These are phyloP conservation scores for Fragum fragum DNA, from an alignment of 2,888 invertebrate genomes.

Conservation along the genomic window DNA sequence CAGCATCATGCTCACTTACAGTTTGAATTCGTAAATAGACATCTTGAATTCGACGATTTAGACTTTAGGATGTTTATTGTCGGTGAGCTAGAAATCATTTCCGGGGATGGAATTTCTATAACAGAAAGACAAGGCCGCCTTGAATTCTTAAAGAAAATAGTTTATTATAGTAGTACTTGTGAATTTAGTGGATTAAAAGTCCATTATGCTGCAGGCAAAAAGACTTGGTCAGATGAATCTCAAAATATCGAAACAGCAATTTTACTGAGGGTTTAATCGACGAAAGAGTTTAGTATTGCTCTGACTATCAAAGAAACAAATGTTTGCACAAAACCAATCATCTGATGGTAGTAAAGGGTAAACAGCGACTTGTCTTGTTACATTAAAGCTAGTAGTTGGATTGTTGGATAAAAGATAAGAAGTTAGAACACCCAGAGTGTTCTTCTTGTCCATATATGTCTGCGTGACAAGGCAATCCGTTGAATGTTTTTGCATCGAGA, in stretches of 20 bases:
- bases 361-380: constrained; percentile 13
- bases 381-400: neutral
- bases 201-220: neutral
- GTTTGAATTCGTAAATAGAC: constrained; percentile 7
- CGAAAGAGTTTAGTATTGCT: constrained; percentile 10
- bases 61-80: too few relatives aligned
- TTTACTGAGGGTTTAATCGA: neutral
- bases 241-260: neutral
- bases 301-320: constrained; percentile 20
- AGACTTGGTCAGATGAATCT: neutral
- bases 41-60: neutral
- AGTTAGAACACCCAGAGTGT: too few relatives aligned
- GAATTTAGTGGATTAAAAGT: neutral
- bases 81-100: too few relatives aligned
- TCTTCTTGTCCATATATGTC: too few relatives aligned
- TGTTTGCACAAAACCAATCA: constrained; percentile 22
- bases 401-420: neutral
- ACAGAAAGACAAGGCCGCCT: too few relatives aligned
- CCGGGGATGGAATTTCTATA: too few relatives aligned
- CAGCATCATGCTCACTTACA: neutral
- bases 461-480: too few relatives aligned
- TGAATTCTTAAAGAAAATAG: neutral
- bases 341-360: constrained; percentile 9
- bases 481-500: too few relatives aligned
- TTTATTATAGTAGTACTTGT: neutral